Conservation (phyloP, 37 sponge, comb jelly and placozoan species). For the Bolinopsis microptera region DNA sequence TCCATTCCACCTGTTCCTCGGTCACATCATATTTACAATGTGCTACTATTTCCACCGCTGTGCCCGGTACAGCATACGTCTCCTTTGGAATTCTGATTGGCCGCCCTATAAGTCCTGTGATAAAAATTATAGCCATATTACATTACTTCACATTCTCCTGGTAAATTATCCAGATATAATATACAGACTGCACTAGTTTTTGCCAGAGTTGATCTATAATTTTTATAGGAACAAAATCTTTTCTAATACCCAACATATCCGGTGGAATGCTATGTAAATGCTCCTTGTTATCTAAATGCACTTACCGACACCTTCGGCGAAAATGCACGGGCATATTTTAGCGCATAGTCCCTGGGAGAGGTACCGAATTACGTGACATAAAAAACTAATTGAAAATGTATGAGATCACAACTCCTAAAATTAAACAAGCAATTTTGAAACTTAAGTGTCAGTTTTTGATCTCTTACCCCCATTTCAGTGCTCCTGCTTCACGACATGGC, state of each 20-base stretch:
- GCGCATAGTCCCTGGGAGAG: background rate
- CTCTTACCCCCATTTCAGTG: background rate
- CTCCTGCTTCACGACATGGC: background rate
- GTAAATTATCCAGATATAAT: too few species aligned
- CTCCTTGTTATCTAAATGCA: background rate
- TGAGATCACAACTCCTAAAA: too few species aligned
- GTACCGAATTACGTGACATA: background rate
- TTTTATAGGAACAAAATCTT: too few species aligned
- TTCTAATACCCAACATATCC: too few species aligned
- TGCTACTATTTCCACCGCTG: background rate
- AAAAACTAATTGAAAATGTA: background rate
- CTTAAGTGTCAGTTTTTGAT: background rate
- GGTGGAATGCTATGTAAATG: too few species aligned
- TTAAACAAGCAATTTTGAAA: background rate
- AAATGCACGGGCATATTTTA: constrained; percentile 24
- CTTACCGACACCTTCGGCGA: constrained; percentile 26
- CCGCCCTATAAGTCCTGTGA: background rate
- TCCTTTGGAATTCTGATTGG: constrained; percentile 11
- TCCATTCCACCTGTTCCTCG: constrained; percentile 33
- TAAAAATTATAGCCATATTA: too few species aligned
- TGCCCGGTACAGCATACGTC: constrained; percentile 22
- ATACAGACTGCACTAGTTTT: too few species aligned
- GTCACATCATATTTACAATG: constrained; percentile 26
- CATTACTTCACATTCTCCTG: too few species aligned
- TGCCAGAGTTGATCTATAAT: too few species aligned